Percentiles rank a stretch among this genome's conserved stretches.
Conservation (phyloP, 2,113 vertebrate species). For the Myotis davidii region DNA sequence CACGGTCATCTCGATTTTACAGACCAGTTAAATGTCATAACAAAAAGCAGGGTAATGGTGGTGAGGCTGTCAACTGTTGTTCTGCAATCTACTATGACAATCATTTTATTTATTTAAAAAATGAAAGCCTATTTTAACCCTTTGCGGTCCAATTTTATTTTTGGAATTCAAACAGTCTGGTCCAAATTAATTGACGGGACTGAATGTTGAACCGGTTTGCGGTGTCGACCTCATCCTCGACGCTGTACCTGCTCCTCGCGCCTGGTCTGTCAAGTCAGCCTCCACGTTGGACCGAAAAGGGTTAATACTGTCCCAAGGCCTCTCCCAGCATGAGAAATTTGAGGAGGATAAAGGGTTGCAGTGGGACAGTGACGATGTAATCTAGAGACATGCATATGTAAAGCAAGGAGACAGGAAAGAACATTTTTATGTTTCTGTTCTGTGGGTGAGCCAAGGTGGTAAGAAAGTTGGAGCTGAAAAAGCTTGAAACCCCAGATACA, state of each 20-base stretch:
- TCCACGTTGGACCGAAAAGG: too few relatives aligned
- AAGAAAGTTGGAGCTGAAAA: background rate
- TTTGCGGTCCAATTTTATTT: too few relatives aligned
- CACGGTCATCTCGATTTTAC: background rate
- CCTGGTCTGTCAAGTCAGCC: too few relatives aligned
- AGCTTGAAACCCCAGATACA: background rate
- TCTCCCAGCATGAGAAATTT: background rate
- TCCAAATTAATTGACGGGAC: too few relatives aligned
- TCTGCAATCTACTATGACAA: background rate
- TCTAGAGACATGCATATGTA: background rate
- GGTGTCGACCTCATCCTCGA: too few relatives aligned
- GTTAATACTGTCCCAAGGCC: background rate
- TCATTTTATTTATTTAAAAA: background rate
- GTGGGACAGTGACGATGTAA: background rate
- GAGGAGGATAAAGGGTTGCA: fast-evolving
- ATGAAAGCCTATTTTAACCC: background rate
- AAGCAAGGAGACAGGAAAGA: background rate
- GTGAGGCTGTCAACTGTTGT: background rate
- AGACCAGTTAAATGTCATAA: background rate
- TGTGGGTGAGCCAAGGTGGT: background rate
- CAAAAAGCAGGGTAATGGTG: background rate
- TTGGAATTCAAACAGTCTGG: too few relatives aligned
- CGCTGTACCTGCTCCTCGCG: too few relatives aligned
- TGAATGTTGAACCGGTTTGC: too few relatives aligned
- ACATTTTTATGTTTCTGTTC: background rate